phyloP scores from a whole-genome alignment of 2,113 vertebrate genomes.

The Cinclus mexicanus region DNA sequence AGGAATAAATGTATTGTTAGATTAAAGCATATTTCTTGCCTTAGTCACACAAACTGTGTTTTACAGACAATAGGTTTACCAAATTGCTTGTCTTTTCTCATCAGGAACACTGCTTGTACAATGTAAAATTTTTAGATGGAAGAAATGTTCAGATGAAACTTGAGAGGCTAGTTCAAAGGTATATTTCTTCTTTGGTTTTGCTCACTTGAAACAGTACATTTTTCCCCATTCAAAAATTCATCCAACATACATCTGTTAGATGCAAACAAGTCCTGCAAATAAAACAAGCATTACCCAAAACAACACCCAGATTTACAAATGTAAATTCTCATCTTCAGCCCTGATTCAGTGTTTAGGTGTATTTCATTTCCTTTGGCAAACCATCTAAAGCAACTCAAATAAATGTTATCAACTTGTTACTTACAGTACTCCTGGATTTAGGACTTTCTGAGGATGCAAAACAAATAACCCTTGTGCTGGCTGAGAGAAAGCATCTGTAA shows the following conservation, averaged over 20 bases:
- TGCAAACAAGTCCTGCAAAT: background rate
- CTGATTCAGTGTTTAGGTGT: background rate
- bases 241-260: background rate
- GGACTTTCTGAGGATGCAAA: background rate
- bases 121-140: background rate
- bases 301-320: background rate
- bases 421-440: background rate
- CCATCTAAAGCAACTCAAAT: background rate
- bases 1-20: background rate
- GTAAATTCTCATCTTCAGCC: background rate
- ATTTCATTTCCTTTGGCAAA: background rate
- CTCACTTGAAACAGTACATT: background rate
- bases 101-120: background rate
- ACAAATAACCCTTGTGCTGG: background rate
- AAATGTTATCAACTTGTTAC: background rate
- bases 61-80: background rate
- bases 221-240: background rate
- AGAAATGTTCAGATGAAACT: background rate
- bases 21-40: background rate
- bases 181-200: background rate
- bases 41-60: background rate
- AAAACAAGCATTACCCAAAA: background rate
- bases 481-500: background rate
- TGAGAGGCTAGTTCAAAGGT: background rate
- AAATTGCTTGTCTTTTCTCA: background rate